phyloP scores from a whole-genome alignment of 2,797 vertebrate genomes.

The Xenentodon cancila region DNA sequence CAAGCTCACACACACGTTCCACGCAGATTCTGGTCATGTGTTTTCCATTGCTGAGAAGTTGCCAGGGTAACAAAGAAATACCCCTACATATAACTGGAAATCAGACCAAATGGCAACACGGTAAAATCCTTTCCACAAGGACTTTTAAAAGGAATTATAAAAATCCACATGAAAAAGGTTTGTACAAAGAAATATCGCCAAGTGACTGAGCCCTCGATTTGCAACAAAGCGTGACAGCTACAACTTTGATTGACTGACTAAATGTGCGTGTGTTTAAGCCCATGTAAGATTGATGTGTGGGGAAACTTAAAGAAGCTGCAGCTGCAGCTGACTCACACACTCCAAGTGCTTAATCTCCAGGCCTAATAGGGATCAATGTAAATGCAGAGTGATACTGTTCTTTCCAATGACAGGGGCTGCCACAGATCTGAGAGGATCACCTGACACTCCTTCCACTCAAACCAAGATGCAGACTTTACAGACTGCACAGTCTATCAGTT shows the following conservation, averaged over 20 bases:
- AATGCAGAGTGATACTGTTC: constrained; percentile 79
- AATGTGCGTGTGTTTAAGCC: constrained; percentile 7
- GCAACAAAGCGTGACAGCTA: too few relatives aligned
- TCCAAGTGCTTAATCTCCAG: constrained; percentile 71
- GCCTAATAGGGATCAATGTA: constrained; percentile 84
- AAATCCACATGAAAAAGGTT: too few relatives aligned
- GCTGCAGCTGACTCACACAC: constrained; percentile 54
- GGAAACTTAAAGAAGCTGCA: constrained; percentile 48
- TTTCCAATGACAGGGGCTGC: constrained; percentile 70
- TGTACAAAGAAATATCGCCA: too few relatives aligned
- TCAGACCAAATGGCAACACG: constrained; percentile 50
- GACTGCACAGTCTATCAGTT: constrained; percentile 22
- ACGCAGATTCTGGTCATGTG: constrained; percentile 27
- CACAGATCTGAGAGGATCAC: constrained; percentile 73
- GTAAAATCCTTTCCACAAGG: too few relatives aligned
- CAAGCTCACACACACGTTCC: constrained; percentile 32
- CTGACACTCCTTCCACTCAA: constrained; percentile 57
- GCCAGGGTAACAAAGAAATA: constrained; percentile 75
- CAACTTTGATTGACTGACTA: too few relatives aligned
- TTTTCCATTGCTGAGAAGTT: constrained; percentile 62
- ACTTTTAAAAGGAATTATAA: too few relatives aligned
- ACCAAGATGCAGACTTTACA: constrained; percentile 45
- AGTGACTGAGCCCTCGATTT: too few relatives aligned
- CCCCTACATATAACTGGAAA: constrained; percentile 43
- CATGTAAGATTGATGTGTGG: constrained; percentile 16